Evolutionary conservation across 2,113 vertebrate species (phyloP).

Genomic region (Notarius lentiginosus): DNA sequence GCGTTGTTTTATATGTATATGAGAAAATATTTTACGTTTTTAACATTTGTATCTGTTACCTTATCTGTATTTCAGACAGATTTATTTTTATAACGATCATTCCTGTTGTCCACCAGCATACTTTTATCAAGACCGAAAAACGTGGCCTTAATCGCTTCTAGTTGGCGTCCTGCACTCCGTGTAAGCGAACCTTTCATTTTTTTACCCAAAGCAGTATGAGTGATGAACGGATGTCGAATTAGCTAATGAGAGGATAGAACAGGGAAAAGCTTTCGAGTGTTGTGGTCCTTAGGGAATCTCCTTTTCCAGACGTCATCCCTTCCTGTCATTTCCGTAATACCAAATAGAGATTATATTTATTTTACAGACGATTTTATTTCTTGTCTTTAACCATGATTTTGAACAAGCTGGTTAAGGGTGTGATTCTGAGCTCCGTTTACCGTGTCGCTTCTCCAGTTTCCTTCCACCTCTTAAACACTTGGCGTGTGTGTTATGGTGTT

Average conservation of each 20-base stretch:
- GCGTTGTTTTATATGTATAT: constrained; percentile 24
- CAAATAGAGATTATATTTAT: neutral
- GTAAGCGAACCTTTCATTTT: neutral
- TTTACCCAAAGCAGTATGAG: neutral
- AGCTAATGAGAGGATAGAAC: neutral
- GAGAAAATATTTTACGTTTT: constrained; percentile 28
- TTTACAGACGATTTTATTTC: constrained; percentile 2
- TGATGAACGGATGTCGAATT: neutral
- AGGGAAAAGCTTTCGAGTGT: neutral
- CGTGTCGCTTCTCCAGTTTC: neutral
- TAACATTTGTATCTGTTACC: constrained; percentile 28
- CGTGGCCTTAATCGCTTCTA: neutral
- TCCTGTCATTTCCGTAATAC: neutral
- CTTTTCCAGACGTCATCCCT: neutral
- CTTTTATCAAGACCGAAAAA: neutral
- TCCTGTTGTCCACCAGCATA: constrained; percentile 11
- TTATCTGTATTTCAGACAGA: neutral
- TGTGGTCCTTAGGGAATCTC: neutral
- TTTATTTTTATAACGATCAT: constrained; percentile 3
- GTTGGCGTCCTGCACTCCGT: neutral
- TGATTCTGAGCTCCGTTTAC: neutral
- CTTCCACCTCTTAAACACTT: neutral
- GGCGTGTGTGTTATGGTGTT: neutral
- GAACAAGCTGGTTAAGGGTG: neutral
- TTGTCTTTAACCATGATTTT: neutral